phyloP scores from a whole-genome alignment of 2,888 invertebrate genomes.

The Acronicta alni region DNA sequence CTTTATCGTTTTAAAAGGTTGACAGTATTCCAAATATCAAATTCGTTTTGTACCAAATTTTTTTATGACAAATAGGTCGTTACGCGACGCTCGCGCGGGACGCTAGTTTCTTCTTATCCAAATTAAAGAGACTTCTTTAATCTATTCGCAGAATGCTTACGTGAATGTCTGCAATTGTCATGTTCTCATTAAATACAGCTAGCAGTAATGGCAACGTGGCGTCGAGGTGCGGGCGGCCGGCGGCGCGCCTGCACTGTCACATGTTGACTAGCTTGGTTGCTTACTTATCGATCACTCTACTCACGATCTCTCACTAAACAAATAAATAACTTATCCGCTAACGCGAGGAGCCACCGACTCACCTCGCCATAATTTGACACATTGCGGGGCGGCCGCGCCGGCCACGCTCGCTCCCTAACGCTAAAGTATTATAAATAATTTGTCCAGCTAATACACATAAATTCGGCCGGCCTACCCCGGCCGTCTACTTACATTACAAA shows the following conservation, averaged over 20 bases:
- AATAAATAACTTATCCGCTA: slow-evolving; percentile 86
- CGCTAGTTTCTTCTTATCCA: slow-evolving; percentile 53
- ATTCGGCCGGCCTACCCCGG: slow-evolving; percentile 69
- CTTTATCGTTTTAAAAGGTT: slow-evolving; percentile 68
- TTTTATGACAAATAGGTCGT: slow-evolving; percentile 58
- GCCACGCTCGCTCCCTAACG: slow-evolving; percentile 64
- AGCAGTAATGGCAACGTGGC: slow-evolving; percentile 83
- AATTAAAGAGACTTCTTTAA: slow-evolving; percentile 69
- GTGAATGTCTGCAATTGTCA: slow-evolving; percentile 68
- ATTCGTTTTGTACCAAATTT: slow-evolving; percentile 84
- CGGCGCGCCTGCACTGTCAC: slow-evolving; percentile 70
- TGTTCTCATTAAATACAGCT: slow-evolving; percentile 70
- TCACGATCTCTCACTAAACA: slow-evolving; percentile 83
- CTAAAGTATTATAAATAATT: slow-evolving; percentile 82
- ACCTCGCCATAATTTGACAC: slow-evolving; percentile 78
- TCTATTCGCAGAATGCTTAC: slow-evolving; percentile 61
- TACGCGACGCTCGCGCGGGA: slow-evolving; percentile 33
- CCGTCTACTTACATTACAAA: slow-evolving; percentile 70
- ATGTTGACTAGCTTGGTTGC: slow-evolving; percentile 87
- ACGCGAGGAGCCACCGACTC: slow-evolving; percentile 73
- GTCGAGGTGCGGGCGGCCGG: slow-evolving; percentile 60
- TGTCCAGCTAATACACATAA: slow-evolving; percentile 83
- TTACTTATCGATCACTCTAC: slow-evolving; percentile 80
- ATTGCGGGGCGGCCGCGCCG: slow-evolving; percentile 60
- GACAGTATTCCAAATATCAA: slow-evolving; percentile 73